Base-by-base conservation (phyloP, 2,797 vertebrate genomes). In the Sebastes nivosus region DNA sequence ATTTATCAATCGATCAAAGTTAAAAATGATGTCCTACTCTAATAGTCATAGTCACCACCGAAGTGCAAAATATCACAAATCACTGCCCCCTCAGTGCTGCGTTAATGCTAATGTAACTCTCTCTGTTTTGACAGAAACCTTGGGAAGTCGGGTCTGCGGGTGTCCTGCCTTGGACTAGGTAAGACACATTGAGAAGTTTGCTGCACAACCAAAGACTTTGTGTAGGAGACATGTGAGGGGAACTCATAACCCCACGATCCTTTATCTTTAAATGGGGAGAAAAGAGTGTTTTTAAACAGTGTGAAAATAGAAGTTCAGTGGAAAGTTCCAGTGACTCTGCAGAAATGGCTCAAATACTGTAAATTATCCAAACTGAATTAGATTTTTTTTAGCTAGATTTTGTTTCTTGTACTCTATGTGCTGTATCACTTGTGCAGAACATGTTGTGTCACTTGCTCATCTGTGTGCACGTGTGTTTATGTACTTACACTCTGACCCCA, bases 101-200 rank as follows among this genome's bases (percentile, higher is more conserved):
- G 34, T 90, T 80, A 69, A 85, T 70, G 64, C 81, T 91, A 78
- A 94, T 77, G 7, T 74, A 14, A 73, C 8, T 59, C 66, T 20
- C 82, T 90, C 90, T 85, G 91, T 87, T 96, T 94, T 97, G 93
- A 82, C 95, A 99, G 98, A 96, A 99, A 99, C 93, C 97, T 99
- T 36, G 98, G 98, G 64, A 99, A 99, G 92, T 99, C 98, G 0
- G 98, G 98, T 84, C 94, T 99, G 90, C 96, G 98, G 11, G 98
- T 99, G 75, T 99, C 98, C 91, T 99, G 98, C 93, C 97, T 99
- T 58, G 98, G 98, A 86, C 96, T 99, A 89, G 98, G 98, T 99
- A 92, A 97, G 92, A 72, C 60, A 76, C 67, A 67, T 5, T 55
- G 50, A 67, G 42, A 68, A 69, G 22, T 84, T 86, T 80, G 14